Conservation (phyloP, 1,140 invertebrate genomes). For the Aphelinus certus region DNA sequence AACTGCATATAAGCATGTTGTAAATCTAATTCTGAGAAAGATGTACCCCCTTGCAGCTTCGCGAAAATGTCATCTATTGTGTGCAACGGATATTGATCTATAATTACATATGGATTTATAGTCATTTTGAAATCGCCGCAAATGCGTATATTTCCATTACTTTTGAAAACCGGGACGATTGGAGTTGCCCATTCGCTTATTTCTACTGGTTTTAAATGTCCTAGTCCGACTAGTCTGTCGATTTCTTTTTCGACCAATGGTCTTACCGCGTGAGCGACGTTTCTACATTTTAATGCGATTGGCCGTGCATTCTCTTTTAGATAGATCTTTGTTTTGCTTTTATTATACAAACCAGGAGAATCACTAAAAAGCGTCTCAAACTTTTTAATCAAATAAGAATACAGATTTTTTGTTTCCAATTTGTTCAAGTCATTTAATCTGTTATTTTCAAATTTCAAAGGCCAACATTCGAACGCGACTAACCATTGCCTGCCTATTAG, state of each 20-base stretch:
- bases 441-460: constrained; percentile 5
- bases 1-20: constrained; percentile 1
- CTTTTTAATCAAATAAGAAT: background rate
- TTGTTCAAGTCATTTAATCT: background rate
- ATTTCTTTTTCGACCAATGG: constrained; percentile 24
- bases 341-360: background rate
- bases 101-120: background rate
- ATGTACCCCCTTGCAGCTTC: background rate
- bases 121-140: background rate
- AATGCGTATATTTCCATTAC: constrained; percentile 52
- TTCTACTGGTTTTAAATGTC: too few relatives aligned
- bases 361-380: constrained; percentile 4
- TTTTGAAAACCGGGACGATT: constrained; percentile 49
- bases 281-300: constrained; percentile 12
- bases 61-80: background rate
- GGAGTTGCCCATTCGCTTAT: too few relatives aligned
- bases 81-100: background rate
- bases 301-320: background rate
- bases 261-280: constrained; percentile 32
- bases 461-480: constrained; percentile 28
- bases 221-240: too few relatives aligned
- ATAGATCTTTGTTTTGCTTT: background rate
- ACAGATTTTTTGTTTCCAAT: background rate
- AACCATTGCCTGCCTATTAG: constrained; percentile 44
- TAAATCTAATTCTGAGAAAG: background rate